Percentiles rank a stretch among this genome's conserved stretches.
Evolutionary conservation across 2,888 invertebrate genomes (phyloP).

Genomic region (Cinara cedri): DNA sequence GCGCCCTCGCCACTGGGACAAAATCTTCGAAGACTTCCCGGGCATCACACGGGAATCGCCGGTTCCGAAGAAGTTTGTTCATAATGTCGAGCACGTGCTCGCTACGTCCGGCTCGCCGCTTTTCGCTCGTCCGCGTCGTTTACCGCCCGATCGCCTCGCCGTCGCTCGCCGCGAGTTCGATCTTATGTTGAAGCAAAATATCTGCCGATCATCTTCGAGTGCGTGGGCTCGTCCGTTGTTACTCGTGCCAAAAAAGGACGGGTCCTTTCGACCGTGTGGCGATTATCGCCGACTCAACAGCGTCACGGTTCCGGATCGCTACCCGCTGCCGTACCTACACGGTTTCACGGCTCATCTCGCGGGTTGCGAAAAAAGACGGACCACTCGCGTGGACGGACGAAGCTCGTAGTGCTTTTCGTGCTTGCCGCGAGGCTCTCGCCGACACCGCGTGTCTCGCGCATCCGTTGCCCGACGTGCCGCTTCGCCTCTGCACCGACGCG

Average conservation of each 20-base stretch:
- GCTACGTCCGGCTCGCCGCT: no score
- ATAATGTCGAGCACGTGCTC: not conserved
- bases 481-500: not conserved
- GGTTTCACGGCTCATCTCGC: conserved; percentile 59
- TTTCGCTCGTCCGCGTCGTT: conserved; percentile 60
- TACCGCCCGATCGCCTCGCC: conserved; percentile 61
- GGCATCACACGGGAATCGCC: conserved; percentile 10
- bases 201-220: conserved; percentile 61
- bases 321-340: conserved; percentile 62
- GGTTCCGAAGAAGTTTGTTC: not conserved
- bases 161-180: conserved; percentile 61
- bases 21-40: not conserved
- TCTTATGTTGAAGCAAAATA: conserved; percentile 60
- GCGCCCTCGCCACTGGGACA: not conserved
- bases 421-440: conserved; percentile 60
- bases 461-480: conserved; percentile 51
- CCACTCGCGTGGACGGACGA: no score
- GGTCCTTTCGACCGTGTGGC: conserved; percentile 62
- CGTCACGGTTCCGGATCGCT: conserved; percentile 61
- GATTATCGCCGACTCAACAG: conserved; percentile 62
- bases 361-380: not conserved
- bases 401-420: no score
- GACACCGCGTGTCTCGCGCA: conserved; percentile 61
- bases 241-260: conserved; percentile 60
- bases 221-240: conserved; percentile 62